phyloP scores from a whole-genome alignment of 2,888 invertebrate genomes.

The Drosophila austrosaltans region DNA sequence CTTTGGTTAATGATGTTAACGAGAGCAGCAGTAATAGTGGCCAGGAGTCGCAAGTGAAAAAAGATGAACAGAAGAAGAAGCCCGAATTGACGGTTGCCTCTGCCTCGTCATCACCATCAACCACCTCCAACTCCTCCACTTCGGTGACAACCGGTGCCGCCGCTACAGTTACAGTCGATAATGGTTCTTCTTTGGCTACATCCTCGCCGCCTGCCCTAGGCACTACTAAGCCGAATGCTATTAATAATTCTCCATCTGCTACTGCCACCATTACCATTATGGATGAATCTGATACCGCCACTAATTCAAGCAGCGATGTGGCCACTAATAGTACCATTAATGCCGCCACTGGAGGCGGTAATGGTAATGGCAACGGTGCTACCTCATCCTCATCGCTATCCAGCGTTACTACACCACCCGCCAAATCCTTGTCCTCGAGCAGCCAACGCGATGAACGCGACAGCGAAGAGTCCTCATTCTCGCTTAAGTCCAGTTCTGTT shows the following conservation, averaged over 20 bases:
- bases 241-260: slow-evolving; percentile 7
- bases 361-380: slow-evolving; percentile 9
- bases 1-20: slow-evolving; percentile 21
- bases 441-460: slow-evolving; percentile 47
- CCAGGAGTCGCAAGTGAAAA: slow-evolving; percentile 47
- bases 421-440: slow-evolving; percentile 33
- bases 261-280: slow-evolving; percentile 77
- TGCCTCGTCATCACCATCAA: slow-evolving; percentile 3
- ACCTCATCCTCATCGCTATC: slow-evolving; percentile 31
- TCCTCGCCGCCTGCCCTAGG: background rate
- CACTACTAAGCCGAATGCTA: slow-evolving; percentile 19
- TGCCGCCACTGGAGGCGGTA: slow-evolving; percentile 18
- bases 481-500: slow-evolving; percentile 41
- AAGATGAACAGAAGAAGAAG: slow-evolving; percentile 59
- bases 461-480: slow-evolving; percentile 40
- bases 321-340: slow-evolving; percentile 42
- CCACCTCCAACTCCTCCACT: slow-evolving; percentile 11
- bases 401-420: slow-evolving; percentile 30
- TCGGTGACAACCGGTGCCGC: background rate
- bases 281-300: slow-evolving; percentile 83
- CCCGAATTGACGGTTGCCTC: slow-evolving; percentile 36
- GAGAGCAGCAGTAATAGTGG: slow-evolving; percentile 25
- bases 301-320: slow-evolving; percentile 60
- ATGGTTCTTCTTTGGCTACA: slow-evolving; percentile 14
- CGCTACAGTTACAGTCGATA: background rate